Conservation (phyloP, 2,113 vertebrate species). For the Tychaedon coryphoeus region DNA sequence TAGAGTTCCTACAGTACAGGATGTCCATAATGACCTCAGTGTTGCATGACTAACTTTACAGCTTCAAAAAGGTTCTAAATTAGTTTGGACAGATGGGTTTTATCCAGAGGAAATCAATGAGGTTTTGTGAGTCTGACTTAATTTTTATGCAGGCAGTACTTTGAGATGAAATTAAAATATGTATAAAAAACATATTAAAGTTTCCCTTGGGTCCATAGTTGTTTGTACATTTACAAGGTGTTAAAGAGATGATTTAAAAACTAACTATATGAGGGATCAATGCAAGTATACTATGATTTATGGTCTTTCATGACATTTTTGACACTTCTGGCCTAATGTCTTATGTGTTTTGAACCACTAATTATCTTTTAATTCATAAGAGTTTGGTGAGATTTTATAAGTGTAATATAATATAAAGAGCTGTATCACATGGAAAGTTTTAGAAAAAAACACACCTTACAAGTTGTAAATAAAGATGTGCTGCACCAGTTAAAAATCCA, state of each 20-base stretch:
- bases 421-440: constrained; percentile 72
- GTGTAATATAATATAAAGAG: constrained; percentile 76
- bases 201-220: constrained; percentile 79
- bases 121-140: constrained; percentile 86
- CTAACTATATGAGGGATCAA: constrained; percentile 78
- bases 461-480: constrained; percentile 70
- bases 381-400: constrained; percentile 80
- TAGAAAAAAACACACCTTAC: constrained; percentile 60
- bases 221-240: constrained; percentile 83
- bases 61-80: constrained; percentile 80
- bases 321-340: constrained; percentile 82
- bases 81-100: constrained; percentile 86
- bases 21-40: constrained; percentile 82
- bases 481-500: constrained; percentile 39
- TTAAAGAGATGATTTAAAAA: constrained; percentile 85
- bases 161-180: constrained; percentile 91
- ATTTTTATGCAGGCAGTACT: constrained; percentile 83
- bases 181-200: constrained; percentile 92
- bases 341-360: constrained; percentile 83
- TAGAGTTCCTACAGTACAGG: constrained; percentile 76
- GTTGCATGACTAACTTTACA: constrained; percentile 79
- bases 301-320: constrained; percentile 86
- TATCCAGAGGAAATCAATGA: constrained; percentile 88
- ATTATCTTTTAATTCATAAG: constrained; percentile 91
- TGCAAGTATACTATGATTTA: constrained; percentile 86